A percentile compares a stretch with the other conserved stretches of the same genome.
phyloP scores from a whole-genome alignment of 2,113 vertebrate genomes.

The Hymenochirus boettgeri region DNA sequence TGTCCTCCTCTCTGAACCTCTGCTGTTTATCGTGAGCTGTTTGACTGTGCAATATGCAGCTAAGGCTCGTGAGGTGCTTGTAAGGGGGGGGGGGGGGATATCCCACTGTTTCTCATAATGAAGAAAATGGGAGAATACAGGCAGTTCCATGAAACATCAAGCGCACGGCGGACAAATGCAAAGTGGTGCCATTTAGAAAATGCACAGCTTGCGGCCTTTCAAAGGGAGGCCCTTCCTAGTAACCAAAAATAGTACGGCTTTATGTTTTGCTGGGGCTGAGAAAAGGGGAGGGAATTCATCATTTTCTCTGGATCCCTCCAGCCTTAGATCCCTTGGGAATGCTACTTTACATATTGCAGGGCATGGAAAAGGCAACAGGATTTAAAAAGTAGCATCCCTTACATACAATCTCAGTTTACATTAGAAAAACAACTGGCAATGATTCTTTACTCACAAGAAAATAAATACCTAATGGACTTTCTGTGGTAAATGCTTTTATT shows the following conservation, averaged over 20 bases:
- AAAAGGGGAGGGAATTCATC: constrained; percentile 57
- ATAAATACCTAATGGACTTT: no score
- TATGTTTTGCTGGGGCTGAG: constrained; percentile 62
- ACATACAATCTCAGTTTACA: no score
- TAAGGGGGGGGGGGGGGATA: constrained; percentile 76
- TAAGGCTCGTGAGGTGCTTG: constrained; percentile 73
- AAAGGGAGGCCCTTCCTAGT: constrained; percentile 72
- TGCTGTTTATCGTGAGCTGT: constrained; percentile 61
- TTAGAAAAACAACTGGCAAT: no score
- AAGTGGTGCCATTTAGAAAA: constrained; percentile 74
- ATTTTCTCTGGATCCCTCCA: constrained; percentile 58
- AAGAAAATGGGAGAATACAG: constrained; percentile 51
- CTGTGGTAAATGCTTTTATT: no score
- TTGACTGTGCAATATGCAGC: constrained; percentile 73
- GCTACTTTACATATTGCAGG: constrained; percentile 55
- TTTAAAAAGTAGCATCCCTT: constrained; percentile 41
- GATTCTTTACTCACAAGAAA: no score
- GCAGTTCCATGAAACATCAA: constrained; percentile 70
- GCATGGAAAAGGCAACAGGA: constrained; percentile 49
- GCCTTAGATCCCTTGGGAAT: constrained; percentile 61
- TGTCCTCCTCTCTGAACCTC: constrained; percentile 53
- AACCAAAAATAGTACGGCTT: constrained; percentile 74
- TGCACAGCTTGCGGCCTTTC: constrained; percentile 72
- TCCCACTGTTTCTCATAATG: constrained; percentile 60
- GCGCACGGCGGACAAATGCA: constrained; percentile 69